These are phyloP conservation scores for Ptilonorhynchus violaceus DNA, from an alignment of 2,113 vertebrate species.

Conservation along the genomic window DNA sequence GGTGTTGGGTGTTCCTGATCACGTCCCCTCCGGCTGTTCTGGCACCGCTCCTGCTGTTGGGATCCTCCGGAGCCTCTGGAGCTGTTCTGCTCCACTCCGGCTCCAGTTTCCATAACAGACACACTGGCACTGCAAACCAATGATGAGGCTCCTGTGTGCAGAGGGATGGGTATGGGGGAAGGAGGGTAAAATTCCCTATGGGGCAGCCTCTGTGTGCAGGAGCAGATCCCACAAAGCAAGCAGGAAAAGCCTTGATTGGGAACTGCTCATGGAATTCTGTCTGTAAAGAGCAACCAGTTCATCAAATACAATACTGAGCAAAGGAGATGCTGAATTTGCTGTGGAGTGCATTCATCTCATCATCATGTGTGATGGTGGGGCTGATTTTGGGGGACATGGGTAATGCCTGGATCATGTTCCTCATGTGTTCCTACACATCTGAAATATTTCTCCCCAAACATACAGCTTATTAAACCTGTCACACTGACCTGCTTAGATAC, in stretches of 20 bases:
- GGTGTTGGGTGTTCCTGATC: neutral
- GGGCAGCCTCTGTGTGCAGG: neutral
- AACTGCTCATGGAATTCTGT: neutral
- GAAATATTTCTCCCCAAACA: no score
- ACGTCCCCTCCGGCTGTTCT: neutral
- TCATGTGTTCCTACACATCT: no score
- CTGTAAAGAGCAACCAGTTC: neutral
- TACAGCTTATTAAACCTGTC: neutral
- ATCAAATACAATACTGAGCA: accelerated
- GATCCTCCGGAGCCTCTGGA: neutral
- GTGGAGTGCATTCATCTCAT: accelerated
- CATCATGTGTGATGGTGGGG: neutral
- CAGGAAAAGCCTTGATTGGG: neutral
- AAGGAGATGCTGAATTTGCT: neutral
- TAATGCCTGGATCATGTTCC: neutral
- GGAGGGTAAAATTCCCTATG: neutral
- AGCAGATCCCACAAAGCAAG: neutral
- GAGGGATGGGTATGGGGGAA: neutral
- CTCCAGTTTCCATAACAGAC: neutral
- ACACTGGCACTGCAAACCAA: neutral
- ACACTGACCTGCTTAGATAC: neutral
- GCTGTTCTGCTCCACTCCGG: neutral
- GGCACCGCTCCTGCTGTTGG: neutral
- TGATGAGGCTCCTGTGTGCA: neutral
- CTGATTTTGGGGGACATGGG: neutral